A percentile compares a stretch with the other conserved stretches of the same genome.
Evolutionary conservation across 2,797 vertebrate species (phyloP).

Genomic region (Nyctibius grandis): DNA sequence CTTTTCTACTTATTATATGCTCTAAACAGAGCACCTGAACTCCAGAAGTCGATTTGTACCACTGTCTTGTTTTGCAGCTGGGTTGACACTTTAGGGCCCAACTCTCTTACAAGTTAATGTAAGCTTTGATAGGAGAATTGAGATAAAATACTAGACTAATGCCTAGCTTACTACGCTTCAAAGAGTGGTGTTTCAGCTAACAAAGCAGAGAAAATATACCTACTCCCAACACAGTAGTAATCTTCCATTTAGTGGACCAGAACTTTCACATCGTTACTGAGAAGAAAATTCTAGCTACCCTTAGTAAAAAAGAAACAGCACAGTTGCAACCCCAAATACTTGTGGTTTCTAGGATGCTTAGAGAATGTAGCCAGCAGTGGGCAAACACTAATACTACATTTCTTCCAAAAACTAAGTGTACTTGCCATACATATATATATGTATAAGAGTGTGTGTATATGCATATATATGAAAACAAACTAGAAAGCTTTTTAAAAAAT

Average conservation of each 20-base stretch:
- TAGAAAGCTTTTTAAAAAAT: not conserved
- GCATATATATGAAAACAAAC: not conserved
- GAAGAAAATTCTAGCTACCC: not conserved
- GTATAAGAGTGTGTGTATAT: fast-evolving
- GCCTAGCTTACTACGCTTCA: not conserved
- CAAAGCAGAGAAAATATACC: not conserved
- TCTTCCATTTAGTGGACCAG: not conserved
- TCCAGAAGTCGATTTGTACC: not conserved
- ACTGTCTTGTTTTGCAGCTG: not conserved
- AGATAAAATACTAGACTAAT: not conserved
- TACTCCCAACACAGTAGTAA: not conserved
- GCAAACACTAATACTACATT: not conserved
- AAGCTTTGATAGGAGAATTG: not conserved
- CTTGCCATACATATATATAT: not conserved
- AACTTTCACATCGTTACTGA: not conserved
- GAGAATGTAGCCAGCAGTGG: not conserved
- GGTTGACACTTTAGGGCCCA: not conserved
- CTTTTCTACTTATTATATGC: not conserved
- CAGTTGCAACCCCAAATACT: not conserved
- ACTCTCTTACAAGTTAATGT: not conserved
- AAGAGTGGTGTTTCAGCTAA: not conserved
- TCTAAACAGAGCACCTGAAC: not conserved
- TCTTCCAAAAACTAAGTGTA: not conserved
- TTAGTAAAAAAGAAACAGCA: not conserved
- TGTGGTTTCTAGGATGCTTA: not conserved